Percentiles rank a stretch among this genome's conserved stretches.
Conservation (phyloP, 2,888 invertebrate genomes). For the Odontocolon sp. region DNA sequence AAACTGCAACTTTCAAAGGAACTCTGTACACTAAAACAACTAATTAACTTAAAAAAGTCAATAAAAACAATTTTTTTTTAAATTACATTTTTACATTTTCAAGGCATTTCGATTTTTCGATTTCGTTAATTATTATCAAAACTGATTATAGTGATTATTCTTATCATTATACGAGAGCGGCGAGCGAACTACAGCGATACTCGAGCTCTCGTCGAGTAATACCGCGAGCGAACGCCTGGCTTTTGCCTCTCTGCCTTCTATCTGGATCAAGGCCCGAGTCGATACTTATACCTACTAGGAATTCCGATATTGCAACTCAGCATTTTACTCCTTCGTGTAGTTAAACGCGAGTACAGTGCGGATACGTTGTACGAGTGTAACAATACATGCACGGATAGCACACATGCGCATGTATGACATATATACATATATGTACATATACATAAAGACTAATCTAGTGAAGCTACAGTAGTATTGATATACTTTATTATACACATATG, state of each 20-base stretch:
- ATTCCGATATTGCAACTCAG: conserved; percentile 75
- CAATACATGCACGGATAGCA: not conserved
- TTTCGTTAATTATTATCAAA: not conserved
- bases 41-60: too few relatives aligned
- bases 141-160: not conserved
- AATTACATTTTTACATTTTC: not conserved
- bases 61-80: too few relatives aligned
- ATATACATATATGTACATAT: not conserved
- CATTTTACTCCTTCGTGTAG: conserved; percentile 63
- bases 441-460: too few relatives aligned
- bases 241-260: conserved; percentile 55
- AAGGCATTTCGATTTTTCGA: not conserved
- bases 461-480: not conserved
- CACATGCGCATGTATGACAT: not conserved
- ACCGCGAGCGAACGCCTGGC: conserved; percentile 40
- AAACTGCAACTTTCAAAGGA: too few relatives aligned
- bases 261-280: conserved; percentile 75
- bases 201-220: conserved; percentile 14
- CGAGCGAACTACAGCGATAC: not conserved
- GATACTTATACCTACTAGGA: conserved; percentile 71
- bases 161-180: not conserved
- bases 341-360: conserved; percentile 18
- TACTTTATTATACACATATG: not conserved
- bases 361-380: not conserved
- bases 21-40: too few relatives aligned